A percentile compares a stretch with the other conserved stretches of the same genome.
Evolutionary conservation across 2,113 vertebrate species (phyloP).

Genomic region (Notarius lentiginosus): DNA sequence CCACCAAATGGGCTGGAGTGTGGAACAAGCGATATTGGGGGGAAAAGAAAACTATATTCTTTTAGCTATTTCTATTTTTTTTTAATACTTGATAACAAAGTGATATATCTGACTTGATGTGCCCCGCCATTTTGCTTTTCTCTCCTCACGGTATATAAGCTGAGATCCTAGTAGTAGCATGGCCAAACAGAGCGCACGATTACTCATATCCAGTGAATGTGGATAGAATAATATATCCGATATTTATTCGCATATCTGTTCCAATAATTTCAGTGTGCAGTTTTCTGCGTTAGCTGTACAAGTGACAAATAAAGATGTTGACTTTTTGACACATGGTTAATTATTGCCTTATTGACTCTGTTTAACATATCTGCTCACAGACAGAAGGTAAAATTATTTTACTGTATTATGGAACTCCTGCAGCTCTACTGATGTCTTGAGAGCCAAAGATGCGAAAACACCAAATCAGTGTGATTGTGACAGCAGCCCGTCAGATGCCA

Average conservation of each 20-base stretch:
- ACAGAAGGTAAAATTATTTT: background rate
- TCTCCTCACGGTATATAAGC: no score
- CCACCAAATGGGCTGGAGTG: no score
- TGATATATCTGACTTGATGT: no score
- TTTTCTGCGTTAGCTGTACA: background rate
- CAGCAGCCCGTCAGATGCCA: background rate
- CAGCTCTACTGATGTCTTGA: background rate
- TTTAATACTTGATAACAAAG: no score
- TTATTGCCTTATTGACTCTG: background rate
- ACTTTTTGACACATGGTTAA: background rate
- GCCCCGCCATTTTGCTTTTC: no score
- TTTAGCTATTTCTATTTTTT: no score
- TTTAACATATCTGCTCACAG: background rate
- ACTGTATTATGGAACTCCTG: background rate
- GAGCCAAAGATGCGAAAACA: background rate
- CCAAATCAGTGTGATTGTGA: conserved; percentile 17
- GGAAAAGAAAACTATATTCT: no score
- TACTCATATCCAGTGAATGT: no score
- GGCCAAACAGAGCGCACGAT: no score
- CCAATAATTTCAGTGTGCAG: background rate
- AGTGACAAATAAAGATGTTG: background rate
- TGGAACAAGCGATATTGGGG: no score
- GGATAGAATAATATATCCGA: no score
- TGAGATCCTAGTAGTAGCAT: no score
- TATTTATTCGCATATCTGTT: background rate